A percentile compares a stretch with the other conserved stretches of the same genome.
Evolutionary conservation across 2,888 invertebrate species (phyloP).

Genomic region (Drosophila niveifrons): DNA sequence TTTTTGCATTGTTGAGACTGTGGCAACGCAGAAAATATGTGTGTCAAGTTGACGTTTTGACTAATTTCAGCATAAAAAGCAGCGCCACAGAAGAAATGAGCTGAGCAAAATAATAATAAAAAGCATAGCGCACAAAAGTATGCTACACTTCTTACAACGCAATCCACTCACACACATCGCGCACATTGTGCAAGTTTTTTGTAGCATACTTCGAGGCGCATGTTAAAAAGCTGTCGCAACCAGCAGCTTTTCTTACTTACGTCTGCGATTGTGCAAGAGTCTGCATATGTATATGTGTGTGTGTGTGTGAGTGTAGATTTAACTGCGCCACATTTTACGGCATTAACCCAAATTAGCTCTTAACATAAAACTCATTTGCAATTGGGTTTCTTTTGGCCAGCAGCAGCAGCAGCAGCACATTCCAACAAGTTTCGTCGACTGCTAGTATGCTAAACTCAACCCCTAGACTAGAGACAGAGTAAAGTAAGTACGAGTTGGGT

Average conservation of each 20-base stretch:
- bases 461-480: no score
- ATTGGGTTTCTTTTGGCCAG: constrained; percentile 34
- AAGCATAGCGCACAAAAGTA: constrained; percentile 48
- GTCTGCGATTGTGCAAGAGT: background rate
- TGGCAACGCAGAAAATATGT: constrained; percentile 34
- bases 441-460: constrained; percentile 8
- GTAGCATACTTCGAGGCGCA: constrained; percentile 69
- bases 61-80: constrained; percentile 68
- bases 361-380: constrained; percentile 77
- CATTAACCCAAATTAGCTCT: constrained; percentile 79
- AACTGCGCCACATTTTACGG: constrained; percentile 77
- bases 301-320: constrained; percentile 55
- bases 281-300: constrained; percentile 1
- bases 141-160: constrained; percentile 55
- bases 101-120: constrained; percentile 49
- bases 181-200: constrained; percentile 75
- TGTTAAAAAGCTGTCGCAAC: constrained; percentile 60
- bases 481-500: background rate
- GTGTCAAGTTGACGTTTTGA: constrained; percentile 79
- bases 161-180: constrained; percentile 21
- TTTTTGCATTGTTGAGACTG: constrained; percentile 28
- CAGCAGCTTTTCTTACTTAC: constrained; percentile 34
- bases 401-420: constrained; percentile 4
- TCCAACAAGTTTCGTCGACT: constrained; percentile 20
- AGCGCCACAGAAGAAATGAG: constrained; percentile 12